These are phyloP conservation scores for Mongoloraphidia duomilia DNA, from an alignment of 2,888 invertebrate genomes.

Conservation along the genomic window DNA sequence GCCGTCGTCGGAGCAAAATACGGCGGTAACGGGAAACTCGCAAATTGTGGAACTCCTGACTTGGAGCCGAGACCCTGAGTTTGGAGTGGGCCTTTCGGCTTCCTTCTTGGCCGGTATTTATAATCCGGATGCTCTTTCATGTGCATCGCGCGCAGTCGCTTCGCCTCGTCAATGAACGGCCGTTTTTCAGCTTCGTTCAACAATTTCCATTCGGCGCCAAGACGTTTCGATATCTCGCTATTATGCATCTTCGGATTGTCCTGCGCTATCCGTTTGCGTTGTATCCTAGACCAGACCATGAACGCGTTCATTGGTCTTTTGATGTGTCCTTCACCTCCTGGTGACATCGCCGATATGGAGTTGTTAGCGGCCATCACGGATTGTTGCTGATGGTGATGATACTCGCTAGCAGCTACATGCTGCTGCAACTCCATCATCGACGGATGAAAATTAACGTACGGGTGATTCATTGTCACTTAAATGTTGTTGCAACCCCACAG, in stretches of 20 bases:
- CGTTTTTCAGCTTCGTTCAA: constrained; percentile 75
- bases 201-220: constrained; percentile 89
- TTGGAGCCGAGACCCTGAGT: constrained; percentile 19
- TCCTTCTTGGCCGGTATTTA: constrained; percentile 75
- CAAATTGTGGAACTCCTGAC: constrained; percentile 29
- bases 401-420: constrained; percentile 1
- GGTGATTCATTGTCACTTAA: constrained; percentile 1
- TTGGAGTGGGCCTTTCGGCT: constrained; percentile 58
- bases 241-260: constrained; percentile 92
- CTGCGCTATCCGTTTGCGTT: constrained; percentile 81
- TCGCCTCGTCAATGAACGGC: constrained; percentile 92
- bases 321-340: constrained; percentile 60
- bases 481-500: too few species aligned
- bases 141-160: constrained; percentile 70
- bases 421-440: constrained; percentile 7
- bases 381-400: background rate
- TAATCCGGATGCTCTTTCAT: constrained; percentile 89
- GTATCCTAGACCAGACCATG: constrained; percentile 92
- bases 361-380: background rate
- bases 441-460: constrained; percentile 1
- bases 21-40: constrained; percentile 45
- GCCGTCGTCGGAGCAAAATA: constrained; percentile 48
- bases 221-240: constrained; percentile 76
- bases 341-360: constrained; percentile 26
- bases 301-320: constrained; percentile 97